Conservation (phyloP, 1,140 invertebrate genomes). For the Gonioctena quinquepunctata region DNA sequence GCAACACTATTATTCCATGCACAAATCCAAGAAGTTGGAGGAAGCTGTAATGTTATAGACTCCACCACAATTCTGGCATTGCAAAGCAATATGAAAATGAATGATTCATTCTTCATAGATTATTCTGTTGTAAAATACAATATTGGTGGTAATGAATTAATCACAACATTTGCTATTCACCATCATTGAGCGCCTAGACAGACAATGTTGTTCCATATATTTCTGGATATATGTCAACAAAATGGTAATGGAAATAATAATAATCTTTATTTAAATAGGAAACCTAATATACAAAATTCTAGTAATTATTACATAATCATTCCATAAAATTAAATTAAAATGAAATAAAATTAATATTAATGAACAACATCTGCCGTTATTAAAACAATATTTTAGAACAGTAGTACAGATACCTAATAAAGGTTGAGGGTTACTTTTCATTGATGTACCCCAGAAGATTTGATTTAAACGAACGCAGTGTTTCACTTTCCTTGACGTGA, state of each 20-base stretch:
- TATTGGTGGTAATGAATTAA: background rate
- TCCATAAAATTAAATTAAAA: too few species aligned
- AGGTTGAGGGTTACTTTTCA: too few species aligned
- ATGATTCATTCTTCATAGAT: background rate
- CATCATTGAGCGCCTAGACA: background rate
- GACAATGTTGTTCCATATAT: background rate
- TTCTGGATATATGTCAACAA: background rate
- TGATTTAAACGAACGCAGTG: too few species aligned
- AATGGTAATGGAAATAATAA: background rate
- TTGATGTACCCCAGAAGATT: too few species aligned
- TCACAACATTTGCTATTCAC: background rate
- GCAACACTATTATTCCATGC: background rate
- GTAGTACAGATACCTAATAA: too few species aligned
- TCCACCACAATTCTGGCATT: conserved; percentile 1
- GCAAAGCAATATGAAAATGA: background rate
- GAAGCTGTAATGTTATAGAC: background rate
- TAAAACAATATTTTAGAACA: too few species aligned
- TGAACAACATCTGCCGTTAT: too few species aligned
- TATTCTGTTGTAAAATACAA: background rate
- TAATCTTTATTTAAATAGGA: too few species aligned
- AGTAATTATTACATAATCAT: too few species aligned
- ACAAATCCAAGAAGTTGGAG: background rate
- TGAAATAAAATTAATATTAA: too few species aligned
- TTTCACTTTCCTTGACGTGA: too few species aligned
- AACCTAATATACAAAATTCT: too few species aligned